A percentile compares a stretch with the other conserved stretches of the same genome.
These are phyloP conservation scores for Pristionchus exspectatus DNA, from an alignment of 2,888 invertebrate species.

Conservation along the genomic window DNA sequence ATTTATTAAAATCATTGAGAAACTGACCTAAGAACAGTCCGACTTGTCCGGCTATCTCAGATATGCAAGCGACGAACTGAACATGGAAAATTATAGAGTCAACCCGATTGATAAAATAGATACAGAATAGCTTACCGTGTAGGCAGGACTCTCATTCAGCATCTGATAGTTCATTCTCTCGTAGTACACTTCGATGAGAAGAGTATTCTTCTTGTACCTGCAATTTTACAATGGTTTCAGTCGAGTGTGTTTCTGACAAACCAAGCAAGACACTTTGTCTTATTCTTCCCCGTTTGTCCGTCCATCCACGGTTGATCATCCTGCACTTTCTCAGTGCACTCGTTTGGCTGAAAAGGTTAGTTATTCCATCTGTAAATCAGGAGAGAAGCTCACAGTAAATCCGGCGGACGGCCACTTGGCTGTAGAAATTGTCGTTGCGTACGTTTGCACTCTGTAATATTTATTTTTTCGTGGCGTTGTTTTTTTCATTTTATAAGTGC, in stretches of 20 bases:
- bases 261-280: constrained; percentile 18
- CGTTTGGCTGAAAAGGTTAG: constrained; percentile 10
- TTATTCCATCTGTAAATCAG: neutral
- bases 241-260: neutral
- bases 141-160: constrained; percentile 72
- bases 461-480: neutral
- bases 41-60: constrained; percentile 80
- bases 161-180: constrained; percentile 79
- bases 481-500: neutral
- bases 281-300: neutral
- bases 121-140: constrained; percentile 64
- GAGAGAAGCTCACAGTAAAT: constrained; percentile 63
- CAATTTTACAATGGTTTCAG: neutral
- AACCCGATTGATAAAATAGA: neutral
- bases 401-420: constrained; percentile 75
- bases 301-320: constrained; percentile 1
- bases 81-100: too few relatives aligned
- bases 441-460: constrained; percentile 66
- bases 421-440: constrained; percentile 75
- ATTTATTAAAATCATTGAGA: neutral
- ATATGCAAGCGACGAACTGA: constrained; percentile 79
- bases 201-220: constrained; percentile 78
- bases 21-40: constrained; percentile 78
- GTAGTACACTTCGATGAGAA: constrained; percentile 79
- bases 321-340: neutral